These are phyloP conservation scores for Phasia obesa DNA, from an alignment of 2,888 invertebrate genomes.

Conservation along the genomic window DNA sequence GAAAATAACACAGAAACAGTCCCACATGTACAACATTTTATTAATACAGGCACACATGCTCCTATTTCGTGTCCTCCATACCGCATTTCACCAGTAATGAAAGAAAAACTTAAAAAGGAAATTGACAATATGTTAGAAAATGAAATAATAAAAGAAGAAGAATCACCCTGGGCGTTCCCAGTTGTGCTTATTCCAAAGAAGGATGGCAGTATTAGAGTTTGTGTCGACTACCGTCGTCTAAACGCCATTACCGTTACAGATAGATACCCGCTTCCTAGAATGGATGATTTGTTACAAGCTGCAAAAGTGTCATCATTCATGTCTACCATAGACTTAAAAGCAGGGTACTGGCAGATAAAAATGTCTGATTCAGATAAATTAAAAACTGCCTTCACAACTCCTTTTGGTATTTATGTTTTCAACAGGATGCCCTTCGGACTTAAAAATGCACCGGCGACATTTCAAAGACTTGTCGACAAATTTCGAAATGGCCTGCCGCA, in stretches of 20 bases:
- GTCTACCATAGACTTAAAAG: slow-evolving; percentile 77
- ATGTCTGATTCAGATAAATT: slow-evolving; percentile 73
- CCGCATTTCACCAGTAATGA: slow-evolving; percentile 48
- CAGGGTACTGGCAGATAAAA: slow-evolving; percentile 79
- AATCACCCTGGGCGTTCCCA: slow-evolving; percentile 47
- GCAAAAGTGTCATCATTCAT: slow-evolving; percentile 74
- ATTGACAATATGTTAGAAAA: too few relatives aligned
- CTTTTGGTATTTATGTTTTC: slow-evolving; percentile 76
- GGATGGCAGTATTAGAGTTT: slow-evolving; percentile 71
- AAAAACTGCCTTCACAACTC: slow-evolving; percentile 77
- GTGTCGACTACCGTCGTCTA: slow-evolving; percentile 75
- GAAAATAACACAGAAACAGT: slow-evolving; percentile 29
- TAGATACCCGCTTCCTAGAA: slow-evolving; percentile 79
- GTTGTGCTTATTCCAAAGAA: slow-evolving; percentile 76
- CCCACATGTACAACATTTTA: slow-evolving; percentile 39
- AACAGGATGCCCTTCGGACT: slow-evolving; percentile 78
- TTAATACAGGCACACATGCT: slow-evolving; percentile 41
- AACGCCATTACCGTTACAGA: slow-evolving; percentile 76
- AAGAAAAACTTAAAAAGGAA: slow-evolving; percentile 31
- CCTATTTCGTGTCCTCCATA: slow-evolving; percentile 57
- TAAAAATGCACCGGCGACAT: slow-evolving; percentile 76
- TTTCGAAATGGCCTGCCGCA: slow-evolving; percentile 67
- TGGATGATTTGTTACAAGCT: slow-evolving; percentile 79
- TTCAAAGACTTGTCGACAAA: slow-evolving; percentile 75
- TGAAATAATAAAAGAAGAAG: too few relatives aligned